These are phyloP conservation scores for Charadrius vociferus DNA, from an alignment of 2,113 vertebrate genomes.

Conservation along the genomic window DNA sequence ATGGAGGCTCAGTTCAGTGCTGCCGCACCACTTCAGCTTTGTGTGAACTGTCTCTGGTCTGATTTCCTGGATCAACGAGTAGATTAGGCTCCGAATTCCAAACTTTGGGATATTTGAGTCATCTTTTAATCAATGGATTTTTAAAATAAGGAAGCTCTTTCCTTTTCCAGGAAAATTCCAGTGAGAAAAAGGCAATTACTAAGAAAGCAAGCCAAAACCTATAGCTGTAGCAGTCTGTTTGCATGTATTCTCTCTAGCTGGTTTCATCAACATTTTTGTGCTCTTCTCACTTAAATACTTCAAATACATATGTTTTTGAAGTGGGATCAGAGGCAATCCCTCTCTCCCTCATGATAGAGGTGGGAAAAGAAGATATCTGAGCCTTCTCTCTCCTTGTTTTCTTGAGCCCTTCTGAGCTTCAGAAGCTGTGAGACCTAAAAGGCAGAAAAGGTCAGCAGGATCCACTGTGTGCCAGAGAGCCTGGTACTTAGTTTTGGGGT, in stretches of 20 bases:
- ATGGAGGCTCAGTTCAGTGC: not conserved
- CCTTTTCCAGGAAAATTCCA: not conserved
- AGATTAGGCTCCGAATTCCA: not conserved
- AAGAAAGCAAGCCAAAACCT: not conserved
- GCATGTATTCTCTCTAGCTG: not conserved
- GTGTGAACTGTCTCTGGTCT: not conserved
- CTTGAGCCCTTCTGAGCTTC: not conserved
- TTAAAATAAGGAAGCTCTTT: not conserved
- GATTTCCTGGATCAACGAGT: not conserved
- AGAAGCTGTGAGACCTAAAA: too few relatives aligned
- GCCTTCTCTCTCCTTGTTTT: not conserved
- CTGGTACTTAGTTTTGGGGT: not conserved
- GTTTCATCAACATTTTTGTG: not conserved
- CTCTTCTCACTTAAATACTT: not conserved
- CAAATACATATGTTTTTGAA: not conserved
- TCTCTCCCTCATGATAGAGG: not conserved
- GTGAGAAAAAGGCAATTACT: not conserved
- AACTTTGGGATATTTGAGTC: not conserved
- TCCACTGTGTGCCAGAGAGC: too few relatives aligned
- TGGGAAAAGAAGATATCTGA: accelerated
- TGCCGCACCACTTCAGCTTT: not conserved
- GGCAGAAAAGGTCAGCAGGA: too few relatives aligned
- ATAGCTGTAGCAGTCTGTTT: not conserved
- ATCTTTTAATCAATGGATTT: not conserved
- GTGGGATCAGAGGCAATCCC: not conserved